These are phyloP conservation scores for Drosophila chauvacae DNA, from an alignment of 1,140 invertebrate species.

Conservation along the genomic window DNA sequence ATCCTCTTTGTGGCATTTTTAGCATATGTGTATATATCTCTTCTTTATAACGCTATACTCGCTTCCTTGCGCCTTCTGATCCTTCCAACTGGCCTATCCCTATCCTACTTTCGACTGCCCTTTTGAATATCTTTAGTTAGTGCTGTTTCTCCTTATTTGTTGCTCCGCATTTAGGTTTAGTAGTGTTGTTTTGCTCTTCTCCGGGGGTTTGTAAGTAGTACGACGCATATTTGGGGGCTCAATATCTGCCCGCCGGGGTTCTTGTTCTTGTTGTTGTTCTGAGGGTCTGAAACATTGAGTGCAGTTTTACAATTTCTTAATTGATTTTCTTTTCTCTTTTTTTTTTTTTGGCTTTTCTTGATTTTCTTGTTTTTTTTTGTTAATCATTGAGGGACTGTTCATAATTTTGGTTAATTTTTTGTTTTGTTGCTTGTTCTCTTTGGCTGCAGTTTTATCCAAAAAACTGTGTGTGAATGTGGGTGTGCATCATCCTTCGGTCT, in stretches of 20 bases:
- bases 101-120: constrained; percentile 23
- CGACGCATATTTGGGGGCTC: constrained; percentile 40
- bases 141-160: constrained; percentile 57
- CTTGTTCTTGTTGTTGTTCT: constrained; percentile 12
- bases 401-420: constrained; percentile 66
- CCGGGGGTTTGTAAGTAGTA: constrained; percentile 47
- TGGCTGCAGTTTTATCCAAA: constrained; percentile 72
- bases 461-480: constrained; percentile 57
- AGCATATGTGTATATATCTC: constrained; percentile 44
- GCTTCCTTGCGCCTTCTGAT: constrained; percentile 63
- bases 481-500: constrained; percentile 30
- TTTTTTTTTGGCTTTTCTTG: constrained; percentile 30
- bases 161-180: constrained; percentile 58
- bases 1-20: constrained; percentile 36
- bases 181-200: constrained; percentile 46
- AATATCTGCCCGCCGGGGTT: constrained; percentile 35
- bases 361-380: constrained; percentile 28
- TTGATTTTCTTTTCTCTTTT: constrained; percentile 56
- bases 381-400: constrained; percentile 14
- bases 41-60: constrained; percentile 51
- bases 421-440: constrained; percentile 55
- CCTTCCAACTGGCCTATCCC: constrained; percentile 21
- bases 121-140: constrained; percentile 53
- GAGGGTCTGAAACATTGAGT: constrained; percentile 77
- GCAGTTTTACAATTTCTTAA: constrained; percentile 77